Percentiles rank a stretch among this genome's conserved stretches.
These are phyloP conservation scores for Drosophila bifasciata DNA, from an alignment of 1,140 invertebrate genomes.

Conservation along the genomic window DNA sequence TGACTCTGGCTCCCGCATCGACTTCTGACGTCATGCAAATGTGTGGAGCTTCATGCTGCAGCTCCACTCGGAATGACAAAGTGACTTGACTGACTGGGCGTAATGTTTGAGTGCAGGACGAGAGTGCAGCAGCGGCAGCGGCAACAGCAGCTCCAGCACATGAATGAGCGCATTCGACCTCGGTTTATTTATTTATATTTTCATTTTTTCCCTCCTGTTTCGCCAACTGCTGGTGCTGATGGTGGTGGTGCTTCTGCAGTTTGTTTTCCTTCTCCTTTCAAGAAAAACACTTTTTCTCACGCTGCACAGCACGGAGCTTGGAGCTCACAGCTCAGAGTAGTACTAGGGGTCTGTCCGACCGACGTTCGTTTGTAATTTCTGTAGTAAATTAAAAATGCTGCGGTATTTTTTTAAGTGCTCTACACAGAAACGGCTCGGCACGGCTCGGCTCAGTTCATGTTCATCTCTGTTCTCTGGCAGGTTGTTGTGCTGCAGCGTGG, in stretches of 20 bases:
- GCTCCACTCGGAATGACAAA: conserved; percentile 70
- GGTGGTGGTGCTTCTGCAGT: not conserved
- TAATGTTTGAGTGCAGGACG: conserved; percentile 32
- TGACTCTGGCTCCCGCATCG: conserved; percentile 22
- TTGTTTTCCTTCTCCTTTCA: conserved; percentile 61
- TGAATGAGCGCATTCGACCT: conserved; percentile 63
- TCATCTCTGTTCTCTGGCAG: conserved; percentile 31
- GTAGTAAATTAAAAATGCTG: conserved; percentile 79
- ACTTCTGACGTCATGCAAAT: conserved; percentile 74
- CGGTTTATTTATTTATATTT: conserved; percentile 82
- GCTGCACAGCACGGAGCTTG: conserved; percentile 23
- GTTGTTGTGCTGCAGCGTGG: conserved; percentile 39
- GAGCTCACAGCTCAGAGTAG: conserved; percentile 12
- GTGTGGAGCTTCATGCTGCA: conserved; percentile 42
- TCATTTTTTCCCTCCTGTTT: conserved; percentile 32
- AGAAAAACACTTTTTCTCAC: conserved; percentile 69
- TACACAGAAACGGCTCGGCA: conserved; percentile 33
- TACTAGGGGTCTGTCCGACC: too few species aligned
- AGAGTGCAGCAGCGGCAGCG: conserved; percentile 29
- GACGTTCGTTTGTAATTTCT: conserved; percentile 64
- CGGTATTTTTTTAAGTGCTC: conserved; percentile 62
- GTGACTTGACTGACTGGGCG: conserved; percentile 66
- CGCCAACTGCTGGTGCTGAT: not conserved
- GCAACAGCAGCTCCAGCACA: conserved; percentile 11
- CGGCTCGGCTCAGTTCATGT: conserved; percentile 35